Conservation (phyloP, 2,113 vertebrate species). For the Blennius ocellaris region DNA sequence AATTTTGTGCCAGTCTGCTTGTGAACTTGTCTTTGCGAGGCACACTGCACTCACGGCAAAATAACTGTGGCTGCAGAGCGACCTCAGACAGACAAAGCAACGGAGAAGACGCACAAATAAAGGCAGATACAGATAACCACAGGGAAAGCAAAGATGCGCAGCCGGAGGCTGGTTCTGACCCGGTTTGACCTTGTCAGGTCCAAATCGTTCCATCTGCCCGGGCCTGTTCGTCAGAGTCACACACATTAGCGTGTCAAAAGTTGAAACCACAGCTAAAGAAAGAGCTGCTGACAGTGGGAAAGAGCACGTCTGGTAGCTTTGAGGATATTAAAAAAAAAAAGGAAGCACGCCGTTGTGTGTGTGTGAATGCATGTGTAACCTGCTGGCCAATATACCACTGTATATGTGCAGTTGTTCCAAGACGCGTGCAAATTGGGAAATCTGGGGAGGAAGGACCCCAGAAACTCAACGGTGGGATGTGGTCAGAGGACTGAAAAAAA, state of each 20-base stretch:
- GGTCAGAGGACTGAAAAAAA: not conserved
- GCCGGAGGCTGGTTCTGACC: conserved; percentile 33
- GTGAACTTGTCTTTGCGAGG: conserved; percentile 32
- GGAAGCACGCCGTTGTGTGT: conserved; percentile 40
- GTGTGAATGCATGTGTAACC: not conserved
- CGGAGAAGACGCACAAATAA: conserved; percentile 37
- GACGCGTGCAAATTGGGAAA: conserved; percentile 60
- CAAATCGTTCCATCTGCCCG: conserved; percentile 31
- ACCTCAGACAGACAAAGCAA: conserved; percentile 50
- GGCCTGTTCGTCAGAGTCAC: conserved; percentile 50
- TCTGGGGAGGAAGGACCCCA: conserved; percentile 29
- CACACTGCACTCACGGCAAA: conserved; percentile 47
- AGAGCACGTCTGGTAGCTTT: conserved; percentile 31
- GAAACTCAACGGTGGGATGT: conserved; percentile 29
- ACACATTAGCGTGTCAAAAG: conserved; percentile 47
- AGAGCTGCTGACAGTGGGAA: conserved; percentile 57
- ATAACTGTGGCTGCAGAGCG: conserved; percentile 41
- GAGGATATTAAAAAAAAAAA: conserved; percentile 28
- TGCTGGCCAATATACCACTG: not conserved
- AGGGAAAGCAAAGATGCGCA: conserved; percentile 16
- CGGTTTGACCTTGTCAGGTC: conserved; percentile 49
- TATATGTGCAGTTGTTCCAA: conserved; percentile 14
- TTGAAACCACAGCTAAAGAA: conserved; percentile 48
- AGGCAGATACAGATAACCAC: not conserved
- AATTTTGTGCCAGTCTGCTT: conserved; percentile 24